Percentiles rank a stretch among this genome's conserved stretches.
Evolutionary conservation across 2,113 vertebrate species (phyloP).

Genomic region (Dasypus novemcinctus): DNA sequence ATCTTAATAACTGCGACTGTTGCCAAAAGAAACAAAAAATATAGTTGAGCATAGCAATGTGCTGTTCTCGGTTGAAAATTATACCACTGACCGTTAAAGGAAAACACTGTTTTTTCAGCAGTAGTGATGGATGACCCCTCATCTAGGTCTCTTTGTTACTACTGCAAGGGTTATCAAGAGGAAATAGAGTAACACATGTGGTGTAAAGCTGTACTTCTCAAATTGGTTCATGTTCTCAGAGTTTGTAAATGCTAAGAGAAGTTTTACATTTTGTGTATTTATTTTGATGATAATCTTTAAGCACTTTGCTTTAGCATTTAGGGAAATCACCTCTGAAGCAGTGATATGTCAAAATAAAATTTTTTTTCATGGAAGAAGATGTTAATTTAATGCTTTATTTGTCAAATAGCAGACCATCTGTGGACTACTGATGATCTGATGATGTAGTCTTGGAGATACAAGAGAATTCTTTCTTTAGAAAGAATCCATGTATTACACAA

Average conservation of each 20-base stretch:
- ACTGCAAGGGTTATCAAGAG: not conserved
- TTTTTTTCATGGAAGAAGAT: not conserved
- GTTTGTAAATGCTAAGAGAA: not conserved
- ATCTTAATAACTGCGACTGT: not conserved
- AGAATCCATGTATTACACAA: not conserved
- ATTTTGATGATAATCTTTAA: conserved; percentile 1
- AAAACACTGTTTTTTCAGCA: not conserved
- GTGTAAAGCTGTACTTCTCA: not conserved
- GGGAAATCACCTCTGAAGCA: not conserved
- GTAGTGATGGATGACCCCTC: not conserved
- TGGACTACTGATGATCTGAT: not conserved
- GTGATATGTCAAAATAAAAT: not conserved
- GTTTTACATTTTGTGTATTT: not conserved
- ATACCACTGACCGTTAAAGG: too few relatives aligned
- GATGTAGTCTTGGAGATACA: not conserved
- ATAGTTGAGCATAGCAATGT: not conserved
- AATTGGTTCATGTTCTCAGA: not conserved
- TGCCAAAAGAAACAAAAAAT: not conserved
- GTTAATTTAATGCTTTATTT: not conserved
- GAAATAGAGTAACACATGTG: not conserved
- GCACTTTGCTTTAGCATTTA: conserved; percentile 14
- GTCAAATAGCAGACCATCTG: not conserved
- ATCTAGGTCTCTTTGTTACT: not conserved
- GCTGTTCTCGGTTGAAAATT: not conserved
- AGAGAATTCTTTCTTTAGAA: conserved; percentile 1